A percentile compares a stretch with the other conserved stretches of the same genome.
Conservation (phyloP, 2,797 vertebrate species). For the Semaprochilodus insignis region DNA sequence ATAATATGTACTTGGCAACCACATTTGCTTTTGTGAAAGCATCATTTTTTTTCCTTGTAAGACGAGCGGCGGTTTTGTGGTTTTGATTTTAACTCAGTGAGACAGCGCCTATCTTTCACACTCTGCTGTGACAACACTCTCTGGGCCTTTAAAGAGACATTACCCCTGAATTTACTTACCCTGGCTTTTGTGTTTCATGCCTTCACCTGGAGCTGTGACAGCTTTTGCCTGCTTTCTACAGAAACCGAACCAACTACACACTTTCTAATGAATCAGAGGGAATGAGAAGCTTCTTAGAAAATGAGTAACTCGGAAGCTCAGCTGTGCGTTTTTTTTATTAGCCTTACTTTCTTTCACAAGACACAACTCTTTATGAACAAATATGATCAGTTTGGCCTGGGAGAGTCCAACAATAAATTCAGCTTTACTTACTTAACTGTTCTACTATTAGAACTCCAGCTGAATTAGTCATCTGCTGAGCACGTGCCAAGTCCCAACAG, state of each 20-base stretch:
- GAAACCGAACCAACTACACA: neutral
- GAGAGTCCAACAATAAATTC: slow-evolving; percentile 5
- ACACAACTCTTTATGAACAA: neutral
- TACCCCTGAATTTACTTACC: neutral
- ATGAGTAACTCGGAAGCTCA: neutral
- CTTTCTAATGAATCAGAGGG: neutral
- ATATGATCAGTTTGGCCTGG: neutral
- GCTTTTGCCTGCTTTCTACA: too few relatives aligned
- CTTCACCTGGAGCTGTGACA: neutral
- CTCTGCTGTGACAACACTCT: slow-evolving; percentile 23
- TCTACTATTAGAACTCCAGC: neutral
- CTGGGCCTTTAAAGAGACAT: slow-evolving; percentile 17
- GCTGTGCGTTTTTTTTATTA: neutral
- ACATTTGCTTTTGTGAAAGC: neutral
- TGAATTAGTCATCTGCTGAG: slow-evolving; percentile 19
- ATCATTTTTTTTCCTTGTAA: slow-evolving; percentile 36
- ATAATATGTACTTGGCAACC: slow-evolving; percentile 13
- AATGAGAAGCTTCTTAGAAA: neutral
- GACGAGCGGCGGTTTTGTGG: slow-evolving; percentile 45
- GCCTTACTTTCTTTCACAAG: slow-evolving; percentile 4
- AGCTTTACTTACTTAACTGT: neutral
- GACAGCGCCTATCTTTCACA: slow-evolving; percentile 18
- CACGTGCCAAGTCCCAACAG: neutral
- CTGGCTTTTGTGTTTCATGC: neutral
- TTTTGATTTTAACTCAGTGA: slow-evolving; percentile 19